Evolutionary conservation across 2,797 vertebrate species (phyloP).

Genomic region (Poecilia gillii): DNA sequence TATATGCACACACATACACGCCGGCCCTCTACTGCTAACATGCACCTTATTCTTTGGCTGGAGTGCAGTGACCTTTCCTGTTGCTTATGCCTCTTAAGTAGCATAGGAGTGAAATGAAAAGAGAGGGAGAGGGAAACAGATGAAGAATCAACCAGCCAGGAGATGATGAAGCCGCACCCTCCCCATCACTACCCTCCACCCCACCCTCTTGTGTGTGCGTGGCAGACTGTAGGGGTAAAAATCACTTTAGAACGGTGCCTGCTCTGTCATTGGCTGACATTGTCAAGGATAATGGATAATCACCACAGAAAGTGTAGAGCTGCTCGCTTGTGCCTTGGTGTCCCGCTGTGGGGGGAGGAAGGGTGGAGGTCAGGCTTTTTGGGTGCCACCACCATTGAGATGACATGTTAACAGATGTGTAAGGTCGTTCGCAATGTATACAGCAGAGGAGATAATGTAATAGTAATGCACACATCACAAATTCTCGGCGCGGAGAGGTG

Average conservation of each 20-base stretch:
- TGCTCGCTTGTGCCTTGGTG: constrained; percentile 69
- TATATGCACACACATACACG: too few relatives aligned
- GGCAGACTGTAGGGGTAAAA: constrained; percentile 76
- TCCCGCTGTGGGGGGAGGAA: constrained; percentile 48
- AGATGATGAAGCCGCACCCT: constrained; percentile 70
- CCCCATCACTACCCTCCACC: constrained; percentile 50
- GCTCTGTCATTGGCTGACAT: constrained; percentile 86
- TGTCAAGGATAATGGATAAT: constrained; percentile 88
- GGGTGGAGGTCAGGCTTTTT: constrained; percentile 73
- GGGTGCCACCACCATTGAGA: constrained; percentile 68
- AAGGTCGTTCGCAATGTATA: constrained; percentile 78
- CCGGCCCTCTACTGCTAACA: constrained; percentile 46
- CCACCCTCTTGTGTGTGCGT: constrained; percentile 56
- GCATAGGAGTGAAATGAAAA: constrained; percentile 32
- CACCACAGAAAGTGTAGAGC: constrained; percentile 74
- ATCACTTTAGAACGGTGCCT: constrained; percentile 80
- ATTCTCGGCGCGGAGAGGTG: constrained; percentile 43
- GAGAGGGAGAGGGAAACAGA: constrained; percentile 40
- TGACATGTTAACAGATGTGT: constrained; percentile 81
- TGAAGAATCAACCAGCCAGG: constrained; percentile 56
- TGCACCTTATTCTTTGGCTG: constrained; percentile 54
- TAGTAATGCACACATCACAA: constrained; percentile 74
- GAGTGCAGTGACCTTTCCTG: constrained; percentile 71
- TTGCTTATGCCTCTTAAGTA: constrained; percentile 60
- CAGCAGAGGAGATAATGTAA: constrained; percentile 74